Percentiles rank a stretch among this genome's conserved stretches.
Conservation (phyloP, 2,888 invertebrate species). For the Drosophila algonquin region DNA sequence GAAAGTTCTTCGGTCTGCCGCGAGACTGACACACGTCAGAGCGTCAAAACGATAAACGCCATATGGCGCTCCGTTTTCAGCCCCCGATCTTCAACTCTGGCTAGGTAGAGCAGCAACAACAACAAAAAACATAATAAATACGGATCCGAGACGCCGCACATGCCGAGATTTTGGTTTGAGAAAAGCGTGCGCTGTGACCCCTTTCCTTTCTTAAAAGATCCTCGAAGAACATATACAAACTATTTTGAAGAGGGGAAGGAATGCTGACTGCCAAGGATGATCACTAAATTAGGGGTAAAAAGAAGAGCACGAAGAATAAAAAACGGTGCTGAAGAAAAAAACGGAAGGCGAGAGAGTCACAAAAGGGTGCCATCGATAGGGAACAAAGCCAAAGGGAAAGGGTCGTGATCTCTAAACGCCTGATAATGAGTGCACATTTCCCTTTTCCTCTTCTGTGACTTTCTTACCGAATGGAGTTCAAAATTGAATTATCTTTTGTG, state of each 20-base stretch:
- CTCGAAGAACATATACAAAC: constrained; percentile 40
- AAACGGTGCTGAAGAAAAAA: constrained; percentile 40
- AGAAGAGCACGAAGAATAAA: constrained; percentile 49
- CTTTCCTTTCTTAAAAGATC: constrained; percentile 20
- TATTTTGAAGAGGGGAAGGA: constrained; percentile 33
- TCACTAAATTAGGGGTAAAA: constrained; percentile 75
- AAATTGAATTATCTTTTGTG: constrained; percentile 65
- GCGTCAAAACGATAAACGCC: constrained; percentile 68
- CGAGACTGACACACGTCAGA: constrained; percentile 79
- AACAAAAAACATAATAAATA: constrained; percentile 38
- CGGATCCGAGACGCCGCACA: constrained; percentile 51
- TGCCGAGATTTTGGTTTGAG: constrained; percentile 58
- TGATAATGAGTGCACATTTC: constrained; percentile 72
- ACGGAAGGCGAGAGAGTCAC: constrained; percentile 45
- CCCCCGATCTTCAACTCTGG: constrained; percentile 10
- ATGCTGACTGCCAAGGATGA: constrained; percentile 48
- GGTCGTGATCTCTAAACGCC: constrained; percentile 68
- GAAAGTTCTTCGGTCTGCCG: constrained; percentile 57
- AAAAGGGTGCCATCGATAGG: constrained; percentile 61
- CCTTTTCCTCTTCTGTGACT: constrained; percentile 38
- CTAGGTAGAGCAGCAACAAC: constrained; percentile 48
- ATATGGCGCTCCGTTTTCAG: constrained; percentile 60
- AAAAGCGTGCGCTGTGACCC: constrained; percentile 43
- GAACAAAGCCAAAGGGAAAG: constrained; percentile 26
- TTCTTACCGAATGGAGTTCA: constrained; percentile 43